These are phyloP conservation scores for Tokudaia muenninki DNA, from an alignment of 2,797 vertebrate genomes.

Conservation along the genomic window DNA sequence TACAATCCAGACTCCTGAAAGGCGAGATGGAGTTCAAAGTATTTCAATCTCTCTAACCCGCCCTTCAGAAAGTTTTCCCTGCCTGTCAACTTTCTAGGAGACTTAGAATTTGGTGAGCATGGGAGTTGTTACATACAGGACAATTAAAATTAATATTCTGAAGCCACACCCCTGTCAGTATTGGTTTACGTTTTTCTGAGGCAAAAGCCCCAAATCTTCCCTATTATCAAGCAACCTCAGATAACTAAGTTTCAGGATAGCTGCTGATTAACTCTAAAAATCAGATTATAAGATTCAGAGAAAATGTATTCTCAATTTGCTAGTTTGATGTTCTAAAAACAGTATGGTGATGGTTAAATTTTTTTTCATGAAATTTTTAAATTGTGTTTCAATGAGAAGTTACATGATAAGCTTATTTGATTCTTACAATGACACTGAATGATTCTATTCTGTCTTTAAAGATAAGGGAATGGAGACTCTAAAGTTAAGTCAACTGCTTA, in stretches of 20 bases:
- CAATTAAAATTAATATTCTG: slow-evolving; percentile 50
- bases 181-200: slow-evolving; percentile 22
- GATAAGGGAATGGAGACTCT: not conserved
- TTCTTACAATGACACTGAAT: slow-evolving; percentile 27
- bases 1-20: slow-evolving; percentile 72
- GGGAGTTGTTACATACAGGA: not conserved
- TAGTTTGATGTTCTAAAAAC: not conserved
- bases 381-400: slow-evolving; percentile 40
- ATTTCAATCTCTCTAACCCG: slow-evolving; percentile 22
- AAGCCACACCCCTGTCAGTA: not conserved
- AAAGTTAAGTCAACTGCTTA: slow-evolving; percentile 17
- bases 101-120: slow-evolving; percentile 5
- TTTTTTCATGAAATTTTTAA: slow-evolving; percentile 12
- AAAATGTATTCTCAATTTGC: slow-evolving; percentile 42
- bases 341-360: not conserved
- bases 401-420: not conserved
- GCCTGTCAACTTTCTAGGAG: slow-evolving; percentile 29
- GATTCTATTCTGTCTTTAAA: slow-evolving; percentile 22
- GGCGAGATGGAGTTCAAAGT: slow-evolving; percentile 58
- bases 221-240: slow-evolving; percentile 38
- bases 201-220: not conserved
- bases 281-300: not conserved
- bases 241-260: slow-evolving; percentile 17
- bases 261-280: slow-evolving; percentile 32
- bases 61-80: slow-evolving; percentile 53